Percentiles rank a stretch among this genome's conserved stretches.
phyloP scores from a whole-genome alignment of 1,140 invertebrate genomes.

The Trichonephila inaurata region DNA sequence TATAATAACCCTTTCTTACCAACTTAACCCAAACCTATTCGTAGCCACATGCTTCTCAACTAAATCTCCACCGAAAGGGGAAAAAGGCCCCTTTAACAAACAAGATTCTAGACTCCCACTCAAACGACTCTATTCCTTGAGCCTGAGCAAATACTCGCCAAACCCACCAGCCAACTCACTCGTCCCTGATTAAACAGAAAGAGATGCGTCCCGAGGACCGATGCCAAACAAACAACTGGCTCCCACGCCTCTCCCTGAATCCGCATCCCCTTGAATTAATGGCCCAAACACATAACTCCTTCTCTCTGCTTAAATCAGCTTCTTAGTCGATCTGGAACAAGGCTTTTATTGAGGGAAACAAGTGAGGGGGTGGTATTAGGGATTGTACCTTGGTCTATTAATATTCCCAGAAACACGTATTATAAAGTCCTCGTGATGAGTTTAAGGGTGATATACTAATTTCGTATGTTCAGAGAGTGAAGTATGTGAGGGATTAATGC shows the following conservation, averaged over 20 bases:
- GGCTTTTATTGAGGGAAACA: too few relatives aligned
- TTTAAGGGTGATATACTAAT: not conserved
- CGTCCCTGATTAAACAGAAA: not conserved
- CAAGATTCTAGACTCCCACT: not conserved
- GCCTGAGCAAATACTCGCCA: not conserved
- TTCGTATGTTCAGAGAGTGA: not conserved
- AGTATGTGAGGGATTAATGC: too few relatives aligned
- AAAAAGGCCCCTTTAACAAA: not conserved
- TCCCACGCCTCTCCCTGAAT: not conserved
- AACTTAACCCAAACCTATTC: too few relatives aligned
- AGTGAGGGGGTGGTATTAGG: too few relatives aligned
- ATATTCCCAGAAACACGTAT: not conserved
- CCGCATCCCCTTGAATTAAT: not conserved
- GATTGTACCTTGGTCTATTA: not conserved
- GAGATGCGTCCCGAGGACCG: not conserved
- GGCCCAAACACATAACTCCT: not conserved
- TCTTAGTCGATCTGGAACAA: too few relatives aligned
- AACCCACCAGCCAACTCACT: too few relatives aligned
- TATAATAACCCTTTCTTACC: too few relatives aligned
- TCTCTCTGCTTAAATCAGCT: not conserved
- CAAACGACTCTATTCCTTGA: not conserved
- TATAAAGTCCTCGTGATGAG: not conserved
- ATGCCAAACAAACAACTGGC: not conserved
- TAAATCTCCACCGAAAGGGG: too few relatives aligned
- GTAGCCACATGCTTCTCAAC: too few relatives aligned